A percentile compares a stretch with the other conserved stretches of the same genome.
Conservation (phyloP, 2,113 vertebrate species). For the Seriola quinqueradiata region DNA sequence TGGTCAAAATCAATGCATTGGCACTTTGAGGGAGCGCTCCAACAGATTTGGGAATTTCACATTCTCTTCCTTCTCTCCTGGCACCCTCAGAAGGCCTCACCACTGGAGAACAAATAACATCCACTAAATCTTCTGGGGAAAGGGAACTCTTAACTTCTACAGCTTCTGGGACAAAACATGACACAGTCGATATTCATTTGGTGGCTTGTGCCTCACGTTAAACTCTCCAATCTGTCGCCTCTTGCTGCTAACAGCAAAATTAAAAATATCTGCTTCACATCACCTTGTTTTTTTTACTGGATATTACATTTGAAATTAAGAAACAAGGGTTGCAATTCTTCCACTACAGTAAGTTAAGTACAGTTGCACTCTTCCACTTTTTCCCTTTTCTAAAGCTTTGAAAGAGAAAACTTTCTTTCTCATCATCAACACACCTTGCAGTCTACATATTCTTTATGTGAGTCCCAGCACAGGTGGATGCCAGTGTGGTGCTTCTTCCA, state of each 20-base stretch:
- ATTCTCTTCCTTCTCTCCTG: conserved; percentile 56
- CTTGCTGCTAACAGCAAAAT: conserved; percentile 13
- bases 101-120: conserved; percentile 58
- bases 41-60: conserved; percentile 81
- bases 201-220: conserved; percentile 26
- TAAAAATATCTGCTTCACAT: conserved; percentile 1
- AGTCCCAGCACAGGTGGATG: conserved; percentile 75
- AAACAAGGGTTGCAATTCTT: background rate
- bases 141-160: conserved; percentile 42
- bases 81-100: conserved; percentile 44
- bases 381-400: background rate
- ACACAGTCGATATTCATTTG: conserved; percentile 62
- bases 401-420: conserved; percentile 58
- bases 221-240: conserved; percentile 12
- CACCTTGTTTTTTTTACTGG: background rate
- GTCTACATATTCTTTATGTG: conserved; percentile 43
- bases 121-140: conserved; percentile 57
- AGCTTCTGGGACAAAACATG: conserved; percentile 48
- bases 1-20: conserved; percentile 87
- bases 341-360: background rate
- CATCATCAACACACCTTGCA: conserved; percentile 53
- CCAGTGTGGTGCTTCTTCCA: conserved; percentile 68
- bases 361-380: background rate
- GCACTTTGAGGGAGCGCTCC: conserved; percentile 82
- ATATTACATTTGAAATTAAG: background rate